Percentiles rank a stretch among this genome's conserved stretches.
Conservation (phyloP, 92 coral and sea anemone genomes). For the Anthopleura xanthogrammica region DNA sequence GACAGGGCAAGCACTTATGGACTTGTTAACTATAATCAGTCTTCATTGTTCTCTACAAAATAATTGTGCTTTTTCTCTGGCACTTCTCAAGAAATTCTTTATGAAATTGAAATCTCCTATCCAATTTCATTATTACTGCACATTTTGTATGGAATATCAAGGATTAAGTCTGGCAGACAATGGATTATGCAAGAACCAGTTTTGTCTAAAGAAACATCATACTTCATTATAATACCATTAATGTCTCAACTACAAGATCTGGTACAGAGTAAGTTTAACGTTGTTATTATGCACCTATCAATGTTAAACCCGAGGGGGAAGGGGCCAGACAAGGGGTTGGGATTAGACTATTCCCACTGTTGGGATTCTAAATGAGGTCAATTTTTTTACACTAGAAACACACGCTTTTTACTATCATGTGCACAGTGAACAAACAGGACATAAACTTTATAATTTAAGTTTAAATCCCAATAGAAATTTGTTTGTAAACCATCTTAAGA, state of each 20-base stretch:
- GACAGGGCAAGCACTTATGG: slow-evolving; percentile 56
- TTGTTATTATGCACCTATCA: neutral
- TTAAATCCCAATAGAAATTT: too few species aligned
- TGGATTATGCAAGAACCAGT: slow-evolving; percentile 24
- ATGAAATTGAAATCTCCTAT: slow-evolving; percentile 32
- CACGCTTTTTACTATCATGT: neutral
- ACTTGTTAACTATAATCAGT: slow-evolving; percentile 35
- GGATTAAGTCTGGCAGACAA: slow-evolving; percentile 16
- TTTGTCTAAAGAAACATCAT: slow-evolving; percentile 28
- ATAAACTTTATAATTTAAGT: neutral
- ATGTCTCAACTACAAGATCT: slow-evolving; percentile 31
- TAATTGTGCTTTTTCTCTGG: slow-evolving; percentile 32
- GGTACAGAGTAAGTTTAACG: slow-evolving; percentile 24
- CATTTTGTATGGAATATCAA: slow-evolving; percentile 31
- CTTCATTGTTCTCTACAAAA: slow-evolving; percentile 34
- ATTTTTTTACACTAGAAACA: too few species aligned
- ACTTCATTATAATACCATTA: slow-evolving; percentile 41
- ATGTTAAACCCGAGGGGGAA: too few species aligned
- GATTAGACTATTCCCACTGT: too few species aligned
- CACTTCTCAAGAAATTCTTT: slow-evolving; percentile 28
- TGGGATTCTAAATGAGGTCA: too few species aligned
- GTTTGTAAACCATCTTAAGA: too few species aligned
- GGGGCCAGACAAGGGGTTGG: too few species aligned
- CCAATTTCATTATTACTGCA: slow-evolving; percentile 40
- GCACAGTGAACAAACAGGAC: neutral